phyloP scores from a whole-genome alignment of 1,140 invertebrate species.

The Aradophagus sp. region DNA sequence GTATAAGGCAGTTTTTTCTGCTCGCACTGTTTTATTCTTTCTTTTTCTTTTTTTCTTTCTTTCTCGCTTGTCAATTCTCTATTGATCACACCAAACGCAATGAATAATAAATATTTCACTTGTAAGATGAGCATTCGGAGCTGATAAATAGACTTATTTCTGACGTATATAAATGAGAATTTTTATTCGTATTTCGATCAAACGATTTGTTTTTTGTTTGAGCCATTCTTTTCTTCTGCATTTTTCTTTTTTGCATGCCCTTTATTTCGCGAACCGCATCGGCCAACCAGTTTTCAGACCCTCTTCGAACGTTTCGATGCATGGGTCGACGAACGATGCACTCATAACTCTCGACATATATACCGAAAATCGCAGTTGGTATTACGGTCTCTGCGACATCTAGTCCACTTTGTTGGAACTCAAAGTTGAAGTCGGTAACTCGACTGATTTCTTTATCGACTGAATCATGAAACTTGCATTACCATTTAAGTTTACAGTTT shows the following conservation, averaged over 20 bases:
- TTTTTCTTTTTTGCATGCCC: conserved; percentile 56
- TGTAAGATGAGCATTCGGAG: conserved; percentile 40
- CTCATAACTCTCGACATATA: conserved; percentile 67
- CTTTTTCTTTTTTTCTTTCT: no score
- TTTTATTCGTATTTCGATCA: conserved; percentile 63
- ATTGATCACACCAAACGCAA: conserved; percentile 32
- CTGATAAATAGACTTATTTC: conserved; percentile 50
- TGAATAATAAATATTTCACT: conserved; percentile 47
- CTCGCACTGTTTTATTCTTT: no score
- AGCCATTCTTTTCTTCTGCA: conserved; percentile 45
- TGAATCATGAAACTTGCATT: no score
- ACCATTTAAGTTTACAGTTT: no score
- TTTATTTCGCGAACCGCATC: conserved; percentile 61
- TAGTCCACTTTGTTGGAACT: conserved; percentile 4
- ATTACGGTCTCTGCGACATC: conserved; percentile 42
- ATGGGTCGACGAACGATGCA: conserved; percentile 69
- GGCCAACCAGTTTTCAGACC: conserved; percentile 65
- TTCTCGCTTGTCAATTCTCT: conserved; percentile 44
- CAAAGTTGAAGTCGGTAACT: conserved; percentile 32
- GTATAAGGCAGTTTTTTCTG: no score
- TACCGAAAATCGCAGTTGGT: conserved; percentile 56
- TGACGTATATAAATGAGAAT: conserved; percentile 51
- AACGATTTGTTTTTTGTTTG: conserved; percentile 60
- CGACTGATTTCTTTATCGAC: conserved; percentile 8
- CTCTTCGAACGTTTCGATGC: conserved; percentile 51